Evolutionary conservation across 2,113 vertebrate genomes (phyloP).

Genomic region (Sminthopsis crassicaudata): DNA sequence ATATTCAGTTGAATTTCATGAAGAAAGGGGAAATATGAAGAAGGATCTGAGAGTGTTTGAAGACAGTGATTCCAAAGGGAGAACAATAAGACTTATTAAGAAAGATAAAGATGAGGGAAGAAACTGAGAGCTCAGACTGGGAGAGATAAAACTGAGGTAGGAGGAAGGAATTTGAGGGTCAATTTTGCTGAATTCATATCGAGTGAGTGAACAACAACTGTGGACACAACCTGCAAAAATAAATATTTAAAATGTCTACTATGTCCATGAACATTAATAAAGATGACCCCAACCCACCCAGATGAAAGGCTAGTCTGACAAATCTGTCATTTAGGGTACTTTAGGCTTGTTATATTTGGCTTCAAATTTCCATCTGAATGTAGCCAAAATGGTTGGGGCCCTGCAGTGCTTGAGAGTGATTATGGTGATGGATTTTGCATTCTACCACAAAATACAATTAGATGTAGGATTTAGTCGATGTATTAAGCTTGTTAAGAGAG

Average conservation of each 20-base stretch:
- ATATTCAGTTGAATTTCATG: background rate
- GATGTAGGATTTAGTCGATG: constrained; percentile 60
- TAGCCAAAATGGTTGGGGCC: constrained; percentile 54
- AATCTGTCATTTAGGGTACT: constrained; percentile 43
- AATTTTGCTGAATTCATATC: background rate
- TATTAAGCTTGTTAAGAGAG: constrained; percentile 64
- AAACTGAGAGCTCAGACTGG: background rate
- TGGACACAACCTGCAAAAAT: background rate
- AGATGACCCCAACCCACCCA: background rate
- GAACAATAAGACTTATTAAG: background rate
- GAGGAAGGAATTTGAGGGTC: background rate
- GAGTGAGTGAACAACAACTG: background rate
- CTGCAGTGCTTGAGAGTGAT: constrained; percentile 61
- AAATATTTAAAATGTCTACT: background rate
- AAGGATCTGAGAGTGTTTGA: background rate
- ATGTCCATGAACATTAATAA: constrained; percentile 20
- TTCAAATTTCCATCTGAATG: constrained; percentile 61
- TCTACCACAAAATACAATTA: constrained; percentile 70
- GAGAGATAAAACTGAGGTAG: background rate
- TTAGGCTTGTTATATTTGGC: constrained; percentile 45
- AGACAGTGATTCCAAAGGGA: background rate
- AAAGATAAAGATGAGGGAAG: background rate
- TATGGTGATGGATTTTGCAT: constrained; percentile 71
- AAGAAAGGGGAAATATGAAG: background rate
- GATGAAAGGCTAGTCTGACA: background rate